Percentiles rank a stretch among this genome's conserved stretches.
These are phyloP conservation scores for Diadema setosum DNA, from an alignment of 35 echinoderm and acorn worm species.

Conservation along the genomic window DNA sequence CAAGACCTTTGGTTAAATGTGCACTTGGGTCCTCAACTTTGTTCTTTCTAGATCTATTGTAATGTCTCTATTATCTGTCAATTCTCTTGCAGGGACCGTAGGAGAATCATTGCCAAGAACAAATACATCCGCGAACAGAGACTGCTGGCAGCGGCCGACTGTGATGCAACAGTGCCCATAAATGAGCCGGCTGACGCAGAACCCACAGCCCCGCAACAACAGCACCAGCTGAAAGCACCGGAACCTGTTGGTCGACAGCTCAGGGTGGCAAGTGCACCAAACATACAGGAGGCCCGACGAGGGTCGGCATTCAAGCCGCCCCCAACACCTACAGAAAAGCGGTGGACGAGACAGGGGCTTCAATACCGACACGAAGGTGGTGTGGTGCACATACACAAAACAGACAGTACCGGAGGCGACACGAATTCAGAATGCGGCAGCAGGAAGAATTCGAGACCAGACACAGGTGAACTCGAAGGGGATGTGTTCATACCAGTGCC, in stretches of 20 bases:
- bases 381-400: constrained; percentile 56
- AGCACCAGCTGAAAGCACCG: background rate
- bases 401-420: constrained; percentile 16
- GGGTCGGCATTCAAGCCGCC: constrained; percentile 52
- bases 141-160: constrained; percentile 22
- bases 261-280: constrained; percentile 2
- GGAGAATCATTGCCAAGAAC: constrained; percentile 22
- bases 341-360: constrained; percentile 40
- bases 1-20: too few relatives aligned
- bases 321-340: constrained; percentile 38
- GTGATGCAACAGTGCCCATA: constrained; percentile 1
- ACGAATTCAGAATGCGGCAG: background rate
- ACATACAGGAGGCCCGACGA: constrained; percentile 26
- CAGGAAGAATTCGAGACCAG: constrained; percentile 9
- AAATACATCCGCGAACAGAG: constrained; percentile 23
- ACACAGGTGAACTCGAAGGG: background rate
- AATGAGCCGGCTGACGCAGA: background rate
- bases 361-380: constrained; percentile 56
- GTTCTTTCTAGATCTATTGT: too few relatives aligned
- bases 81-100: constrained; percentile 27
- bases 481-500: background rate
- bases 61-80: too few relatives aligned
- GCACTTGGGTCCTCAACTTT: too few relatives aligned
- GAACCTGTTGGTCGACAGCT: background rate
- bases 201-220: background rate